Conservation (phyloP, 2,113 vertebrate genomes). For the Cebus imitator region DNA sequence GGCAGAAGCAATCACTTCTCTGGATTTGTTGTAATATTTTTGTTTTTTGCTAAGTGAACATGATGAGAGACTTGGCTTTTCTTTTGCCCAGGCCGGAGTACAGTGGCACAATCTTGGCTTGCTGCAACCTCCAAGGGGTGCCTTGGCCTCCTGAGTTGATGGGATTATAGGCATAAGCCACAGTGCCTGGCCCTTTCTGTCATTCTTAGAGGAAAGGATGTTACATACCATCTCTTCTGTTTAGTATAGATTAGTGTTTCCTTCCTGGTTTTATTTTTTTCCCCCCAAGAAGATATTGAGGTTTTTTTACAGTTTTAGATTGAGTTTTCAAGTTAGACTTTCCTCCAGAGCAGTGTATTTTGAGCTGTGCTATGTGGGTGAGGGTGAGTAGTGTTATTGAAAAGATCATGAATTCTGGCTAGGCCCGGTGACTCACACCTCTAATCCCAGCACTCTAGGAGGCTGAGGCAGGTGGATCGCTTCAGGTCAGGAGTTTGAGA, state of each 20-base stretch:
- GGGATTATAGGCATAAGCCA: background rate
- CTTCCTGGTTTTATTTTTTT: background rate
- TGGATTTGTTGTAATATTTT: background rate
- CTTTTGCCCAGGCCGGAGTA: no score
- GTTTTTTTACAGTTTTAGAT: slow-evolving; percentile 22
- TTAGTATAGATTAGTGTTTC: background rate
- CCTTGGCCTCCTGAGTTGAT: background rate
- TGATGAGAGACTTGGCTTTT: background rate
- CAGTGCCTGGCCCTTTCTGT: background rate
- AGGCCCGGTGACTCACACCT: no score
- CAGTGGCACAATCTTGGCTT: no score
- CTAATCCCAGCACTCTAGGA: no score
- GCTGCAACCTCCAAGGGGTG: background rate
- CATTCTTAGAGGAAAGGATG: slow-evolving; percentile 4
- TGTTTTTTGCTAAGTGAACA: background rate
- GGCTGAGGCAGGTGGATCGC: no score
- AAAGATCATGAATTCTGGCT: background rate
- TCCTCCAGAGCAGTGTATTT: background rate
- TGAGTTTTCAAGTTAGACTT: slow-evolving; percentile 36
- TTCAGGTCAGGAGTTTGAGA: no score
- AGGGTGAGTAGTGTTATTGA: background rate
- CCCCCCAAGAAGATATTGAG: background rate
- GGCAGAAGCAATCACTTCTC: background rate
- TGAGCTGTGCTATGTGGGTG: background rate
- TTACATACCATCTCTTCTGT: background rate